Base-by-base conservation (phyloP, 2,113 vertebrate genomes). In the Sitta europaea region DNA sequence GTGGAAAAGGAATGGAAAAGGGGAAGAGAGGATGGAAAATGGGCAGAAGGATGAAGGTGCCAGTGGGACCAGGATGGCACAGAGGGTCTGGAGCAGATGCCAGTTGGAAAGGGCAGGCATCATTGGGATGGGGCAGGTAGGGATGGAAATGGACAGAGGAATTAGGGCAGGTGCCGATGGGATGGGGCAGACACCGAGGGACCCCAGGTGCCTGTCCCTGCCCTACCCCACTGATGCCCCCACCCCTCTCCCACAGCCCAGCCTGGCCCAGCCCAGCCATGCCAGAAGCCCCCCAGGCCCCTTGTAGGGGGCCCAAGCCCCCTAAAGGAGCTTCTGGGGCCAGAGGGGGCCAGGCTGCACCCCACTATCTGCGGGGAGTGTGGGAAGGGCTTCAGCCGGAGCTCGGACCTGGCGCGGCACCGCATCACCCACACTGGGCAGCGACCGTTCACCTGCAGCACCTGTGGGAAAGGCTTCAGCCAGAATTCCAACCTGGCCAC, bases 401-500 rank as follows among this genome's bases (percentile, higher is more conserved):
- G 96, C 95, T 97, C 92, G 0, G 97, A 97, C 92, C 92, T 97
- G 75, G 94, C 87, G 9, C 58, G 89, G 21, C 97, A 97, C 83
- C 83, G 58, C 80, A 78, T 94, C 95, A 97, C 96, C 25, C 97
- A 97, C 94, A 97, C 97, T 0, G 95, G 96, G 3, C 97, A 98
- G 86, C 68, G 83, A n/a, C 98, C 97, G 1, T 95, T 97, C 92
- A 94, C 73, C 21, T 99, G 99, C 96, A 96, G 98, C 6, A 97
- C 99, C 76, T 99, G 99, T 20, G 98, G 98, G 90, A 99, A 98
- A 45, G 68, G 92, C 53, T 98, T 97, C 96, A 97, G 96, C 31
- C 97, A 98, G 59, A 97, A 96, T 66, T 97, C 97, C 84, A 97
- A 92, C 76, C 86, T 97, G 88, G 96, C 95, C 63, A 97, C 96